A percentile compares a stretch with the other conserved stretches of the same genome.
phyloP scores from a whole-genome alignment of 2,113 vertebrate species.

The Onychostoma macrolepis region DNA sequence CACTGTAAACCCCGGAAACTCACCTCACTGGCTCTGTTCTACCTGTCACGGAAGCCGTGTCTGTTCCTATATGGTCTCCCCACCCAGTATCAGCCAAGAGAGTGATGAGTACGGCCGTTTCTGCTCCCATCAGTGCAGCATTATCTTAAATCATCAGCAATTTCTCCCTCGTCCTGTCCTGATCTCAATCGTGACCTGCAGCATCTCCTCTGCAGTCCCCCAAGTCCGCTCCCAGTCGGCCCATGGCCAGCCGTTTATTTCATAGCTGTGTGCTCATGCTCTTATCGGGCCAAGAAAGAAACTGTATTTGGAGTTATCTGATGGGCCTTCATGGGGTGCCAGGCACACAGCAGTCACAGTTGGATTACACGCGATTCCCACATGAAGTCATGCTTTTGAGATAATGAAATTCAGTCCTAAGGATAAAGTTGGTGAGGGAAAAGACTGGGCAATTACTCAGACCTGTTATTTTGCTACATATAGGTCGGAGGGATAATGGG shows the following conservation, averaged over 20 bases:
- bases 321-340: constrained; percentile 42
- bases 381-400: constrained; percentile 45
- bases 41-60: constrained; percentile 8
- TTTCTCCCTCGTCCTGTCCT: constrained; percentile 50
- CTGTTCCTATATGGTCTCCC: background rate
- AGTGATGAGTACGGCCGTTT: constrained; percentile 24
- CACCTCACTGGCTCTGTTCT: background rate
- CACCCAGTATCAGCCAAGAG: constrained; percentile 1
- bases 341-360: constrained; percentile 53
- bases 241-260: constrained; percentile 50
- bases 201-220: background rate
- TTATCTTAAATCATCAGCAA: constrained; percentile 62
- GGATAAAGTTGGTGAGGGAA: constrained; percentile 43
- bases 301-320: constrained; percentile 57
- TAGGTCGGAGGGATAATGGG: constrained; percentile 21
- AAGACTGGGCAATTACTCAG: constrained; percentile 44
- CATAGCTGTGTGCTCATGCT: constrained; percentile 36
- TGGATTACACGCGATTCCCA: constrained; percentile 58
- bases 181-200: constrained; percentile 57
- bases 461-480: constrained; percentile 40
- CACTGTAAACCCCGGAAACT: constrained; percentile 25
- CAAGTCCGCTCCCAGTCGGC: constrained; percentile 12
- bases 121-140: constrained; percentile 33
- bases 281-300: constrained; percentile 54
- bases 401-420: constrained; percentile 58